Evolutionary conservation across 2,888 invertebrate species (phyloP).

Genomic region (Byasa hedistus): DNA sequence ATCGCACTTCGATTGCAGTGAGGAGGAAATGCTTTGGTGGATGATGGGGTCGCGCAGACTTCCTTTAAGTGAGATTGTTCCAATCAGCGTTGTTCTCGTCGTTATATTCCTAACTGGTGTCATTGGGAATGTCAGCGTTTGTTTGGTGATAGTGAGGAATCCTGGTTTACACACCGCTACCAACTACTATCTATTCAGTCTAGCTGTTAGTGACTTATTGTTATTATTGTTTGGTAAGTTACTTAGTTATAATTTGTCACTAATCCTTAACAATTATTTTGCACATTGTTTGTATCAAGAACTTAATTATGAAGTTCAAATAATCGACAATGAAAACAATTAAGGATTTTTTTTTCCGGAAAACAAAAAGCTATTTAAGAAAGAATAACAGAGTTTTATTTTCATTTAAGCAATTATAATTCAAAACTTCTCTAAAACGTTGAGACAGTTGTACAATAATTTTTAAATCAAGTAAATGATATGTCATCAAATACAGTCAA

Average conservation of each 20-base stretch:
- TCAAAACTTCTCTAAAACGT: too few species aligned
- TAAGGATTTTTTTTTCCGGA: too few species aligned
- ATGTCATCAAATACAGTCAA: too few species aligned
- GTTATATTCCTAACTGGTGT: constrained; percentile 91
- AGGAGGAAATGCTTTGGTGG: constrained; percentile 80
- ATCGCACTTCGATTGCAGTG: constrained; percentile 78
- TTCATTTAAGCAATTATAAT: too few species aligned
- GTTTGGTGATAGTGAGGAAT: constrained; percentile 90
- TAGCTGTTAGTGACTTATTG: constrained; percentile 92
- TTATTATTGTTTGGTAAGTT: constrained; percentile 89
- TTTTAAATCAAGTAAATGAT: too few species aligned
- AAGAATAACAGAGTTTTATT: too few species aligned
- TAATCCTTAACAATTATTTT: too few species aligned
- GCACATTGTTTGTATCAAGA: too few species aligned
- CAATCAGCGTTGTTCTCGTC: constrained; percentile 85
- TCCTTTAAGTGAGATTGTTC: constrained; percentile 77
- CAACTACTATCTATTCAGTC: constrained; percentile 93
- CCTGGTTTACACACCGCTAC: constrained; percentile 92
- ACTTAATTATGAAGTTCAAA: too few species aligned
- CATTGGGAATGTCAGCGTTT: constrained; percentile 90
- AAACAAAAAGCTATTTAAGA: too few species aligned
- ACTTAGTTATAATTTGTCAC: not conserved
- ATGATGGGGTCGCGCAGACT: constrained; percentile 82
- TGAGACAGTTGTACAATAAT: too few species aligned
- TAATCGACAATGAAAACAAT: too few species aligned